Conservation (phyloP, 2,113 vertebrate genomes). For the Eolophus roseicapilla region DNA sequence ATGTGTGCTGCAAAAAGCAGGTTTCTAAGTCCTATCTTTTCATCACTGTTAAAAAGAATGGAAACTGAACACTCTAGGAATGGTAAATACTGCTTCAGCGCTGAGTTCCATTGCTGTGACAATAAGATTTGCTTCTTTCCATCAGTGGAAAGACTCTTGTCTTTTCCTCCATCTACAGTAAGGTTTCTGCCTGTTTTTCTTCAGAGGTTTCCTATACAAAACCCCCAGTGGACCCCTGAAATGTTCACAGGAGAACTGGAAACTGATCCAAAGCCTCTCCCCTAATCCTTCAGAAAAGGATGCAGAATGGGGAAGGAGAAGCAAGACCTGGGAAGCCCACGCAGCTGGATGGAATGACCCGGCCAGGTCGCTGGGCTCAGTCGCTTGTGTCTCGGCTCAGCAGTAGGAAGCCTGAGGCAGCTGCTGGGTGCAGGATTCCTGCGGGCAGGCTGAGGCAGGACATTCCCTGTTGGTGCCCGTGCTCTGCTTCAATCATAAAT, state of each 20-base stretch:
- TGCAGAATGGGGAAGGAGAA: neutral
- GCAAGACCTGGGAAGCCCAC: neutral
- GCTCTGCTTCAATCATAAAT: neutral
- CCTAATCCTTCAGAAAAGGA: neutral
- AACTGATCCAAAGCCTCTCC: neutral
- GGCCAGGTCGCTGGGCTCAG: neutral
- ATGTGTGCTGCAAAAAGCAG: neutral
- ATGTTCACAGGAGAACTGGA: neutral
- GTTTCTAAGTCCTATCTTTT: neutral
- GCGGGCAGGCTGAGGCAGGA: neutral
- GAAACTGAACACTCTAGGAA: neutral
- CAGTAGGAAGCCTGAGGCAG: neutral
- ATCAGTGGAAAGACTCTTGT: neutral
- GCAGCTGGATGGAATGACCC: neutral
- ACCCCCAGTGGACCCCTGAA: neutral
- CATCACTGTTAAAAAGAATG: neutral
- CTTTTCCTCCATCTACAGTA: neutral
- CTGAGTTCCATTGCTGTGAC: neutral
- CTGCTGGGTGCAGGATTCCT: neutral
- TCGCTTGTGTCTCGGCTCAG: neutral
- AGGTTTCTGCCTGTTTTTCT: neutral
- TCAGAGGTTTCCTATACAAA: neutral
- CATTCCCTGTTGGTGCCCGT: rapidly evolving
- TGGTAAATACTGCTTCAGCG: neutral
- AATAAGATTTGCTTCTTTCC: neutral